Conservation (phyloP, 2,888 invertebrate genomes). For the Eupithecia centaureata region DNA sequence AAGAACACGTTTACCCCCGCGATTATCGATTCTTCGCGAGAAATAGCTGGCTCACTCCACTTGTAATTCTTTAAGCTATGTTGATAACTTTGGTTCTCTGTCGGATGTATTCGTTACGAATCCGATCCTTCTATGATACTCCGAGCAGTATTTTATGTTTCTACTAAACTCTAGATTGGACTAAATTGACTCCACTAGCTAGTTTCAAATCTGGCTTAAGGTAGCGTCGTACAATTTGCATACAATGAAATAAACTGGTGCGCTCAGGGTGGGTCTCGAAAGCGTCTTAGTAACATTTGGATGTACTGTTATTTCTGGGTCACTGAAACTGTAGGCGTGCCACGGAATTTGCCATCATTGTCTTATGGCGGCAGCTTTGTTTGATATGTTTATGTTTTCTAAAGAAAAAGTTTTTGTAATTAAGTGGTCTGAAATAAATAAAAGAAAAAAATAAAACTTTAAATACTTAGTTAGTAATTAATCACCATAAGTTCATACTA, state of each 20-base stretch:
- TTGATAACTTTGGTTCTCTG: too few species aligned
- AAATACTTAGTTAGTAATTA: background rate
- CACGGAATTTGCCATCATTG: conserved; percentile 41
- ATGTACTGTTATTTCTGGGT: conserved; percentile 71
- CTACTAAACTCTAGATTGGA: background rate
- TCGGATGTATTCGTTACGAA: too few species aligned
- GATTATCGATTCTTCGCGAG: too few species aligned
- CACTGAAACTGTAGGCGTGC: conserved; percentile 43
- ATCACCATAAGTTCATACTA: too few species aligned
- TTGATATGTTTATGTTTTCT: conserved; percentile 6
- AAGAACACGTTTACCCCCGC: too few species aligned
- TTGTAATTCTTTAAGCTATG: too few species aligned
- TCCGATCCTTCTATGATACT: too few species aligned
- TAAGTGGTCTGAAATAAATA: too few species aligned
- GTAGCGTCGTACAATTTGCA: conserved; percentile 75
- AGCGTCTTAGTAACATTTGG: conserved; percentile 72
- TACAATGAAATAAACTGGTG: conserved; percentile 71
- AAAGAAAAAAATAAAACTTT: background rate
- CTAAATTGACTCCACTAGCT: conserved; percentile 17
- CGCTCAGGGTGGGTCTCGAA: conserved; percentile 70
- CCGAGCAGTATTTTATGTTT: too few species aligned
- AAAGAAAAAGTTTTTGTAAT: too few species aligned
- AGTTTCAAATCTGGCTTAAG: conserved; percentile 51
- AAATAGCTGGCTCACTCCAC: too few species aligned
- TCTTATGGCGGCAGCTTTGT: conserved; percentile 33